Conservation (phyloP, 2,113 vertebrate genomes). For the Galemys pyrenaicus region DNA sequence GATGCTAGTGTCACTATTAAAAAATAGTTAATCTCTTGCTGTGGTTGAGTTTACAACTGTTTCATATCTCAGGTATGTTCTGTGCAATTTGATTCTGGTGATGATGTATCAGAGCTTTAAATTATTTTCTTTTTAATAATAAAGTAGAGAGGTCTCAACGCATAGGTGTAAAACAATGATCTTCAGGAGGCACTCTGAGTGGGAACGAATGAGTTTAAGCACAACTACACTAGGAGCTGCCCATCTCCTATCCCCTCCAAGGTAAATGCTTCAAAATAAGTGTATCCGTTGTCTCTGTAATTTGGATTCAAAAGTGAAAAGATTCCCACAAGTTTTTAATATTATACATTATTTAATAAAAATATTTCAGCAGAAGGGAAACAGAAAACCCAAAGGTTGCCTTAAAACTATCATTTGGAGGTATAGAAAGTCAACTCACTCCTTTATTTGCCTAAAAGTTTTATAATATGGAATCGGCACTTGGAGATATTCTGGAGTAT, state of each 20-base stretch:
- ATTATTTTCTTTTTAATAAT: slow-evolving; percentile 24
- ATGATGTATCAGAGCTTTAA: neutral
- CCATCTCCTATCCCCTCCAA: neutral
- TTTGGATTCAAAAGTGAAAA: neutral
- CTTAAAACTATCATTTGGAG: neutral
- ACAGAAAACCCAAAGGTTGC: neutral
- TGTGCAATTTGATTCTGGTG: neutral
- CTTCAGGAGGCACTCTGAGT: neutral
- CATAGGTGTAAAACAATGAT: neutral
- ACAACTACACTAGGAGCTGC: neutral
- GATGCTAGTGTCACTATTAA: neutral
- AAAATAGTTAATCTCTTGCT: neutral
- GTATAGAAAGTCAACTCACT: neutral
- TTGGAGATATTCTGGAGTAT: neutral
- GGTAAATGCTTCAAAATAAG: neutral
- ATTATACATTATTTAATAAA: neutral
- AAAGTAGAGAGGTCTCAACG: neutral
- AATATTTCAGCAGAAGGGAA: neutral
- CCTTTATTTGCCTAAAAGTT: neutral
- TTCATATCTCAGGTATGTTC: neutral
- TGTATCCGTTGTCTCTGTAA: neutral
- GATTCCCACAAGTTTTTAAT: neutral
- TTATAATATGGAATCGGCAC: neutral
- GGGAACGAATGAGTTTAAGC: neutral
- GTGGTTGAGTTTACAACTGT: neutral